phyloP scores from a whole-genome alignment of 2,888 invertebrate genomes.

The Galerucella pusilla region DNA sequence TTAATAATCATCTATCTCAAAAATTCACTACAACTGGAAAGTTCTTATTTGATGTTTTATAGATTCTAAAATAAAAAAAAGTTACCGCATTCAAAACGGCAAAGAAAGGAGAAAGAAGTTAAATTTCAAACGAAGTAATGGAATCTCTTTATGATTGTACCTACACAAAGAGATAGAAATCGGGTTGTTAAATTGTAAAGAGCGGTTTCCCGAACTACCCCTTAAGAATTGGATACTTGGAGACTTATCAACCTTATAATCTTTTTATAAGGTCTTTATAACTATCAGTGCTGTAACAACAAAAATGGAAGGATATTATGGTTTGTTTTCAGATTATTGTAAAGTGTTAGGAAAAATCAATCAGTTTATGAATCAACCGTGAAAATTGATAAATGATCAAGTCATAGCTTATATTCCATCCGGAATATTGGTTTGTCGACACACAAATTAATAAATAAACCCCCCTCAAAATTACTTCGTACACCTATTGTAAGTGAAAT shows the following conservation, averaged over 20 bases:
- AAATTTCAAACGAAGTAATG: conserved; percentile 15
- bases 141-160: conserved; percentile 12
- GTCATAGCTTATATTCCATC: no score
- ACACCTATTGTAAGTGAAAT: no score
- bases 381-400: no score
- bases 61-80: background rate
- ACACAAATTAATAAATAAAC: no score
- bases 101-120: conserved; percentile 3
- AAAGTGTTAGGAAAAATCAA: no score
- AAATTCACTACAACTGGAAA: background rate
- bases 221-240: background rate
- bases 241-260: conserved; percentile 6
- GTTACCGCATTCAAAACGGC: background rate
- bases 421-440: no score
- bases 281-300: no score
- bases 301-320: no score
- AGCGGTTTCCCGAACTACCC: background rate
- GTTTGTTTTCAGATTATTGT: no score
- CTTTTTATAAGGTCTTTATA: background rate
- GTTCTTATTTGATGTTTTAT: background rate
- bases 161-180: conserved; percentile 9
- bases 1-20: no score
- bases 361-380: no score
- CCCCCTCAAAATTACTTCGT: no score
- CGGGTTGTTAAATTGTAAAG: conserved; percentile 10